phyloP scores from a whole-genome alignment of 2,888 invertebrate species.

The Phymatocera aterrima region DNA sequence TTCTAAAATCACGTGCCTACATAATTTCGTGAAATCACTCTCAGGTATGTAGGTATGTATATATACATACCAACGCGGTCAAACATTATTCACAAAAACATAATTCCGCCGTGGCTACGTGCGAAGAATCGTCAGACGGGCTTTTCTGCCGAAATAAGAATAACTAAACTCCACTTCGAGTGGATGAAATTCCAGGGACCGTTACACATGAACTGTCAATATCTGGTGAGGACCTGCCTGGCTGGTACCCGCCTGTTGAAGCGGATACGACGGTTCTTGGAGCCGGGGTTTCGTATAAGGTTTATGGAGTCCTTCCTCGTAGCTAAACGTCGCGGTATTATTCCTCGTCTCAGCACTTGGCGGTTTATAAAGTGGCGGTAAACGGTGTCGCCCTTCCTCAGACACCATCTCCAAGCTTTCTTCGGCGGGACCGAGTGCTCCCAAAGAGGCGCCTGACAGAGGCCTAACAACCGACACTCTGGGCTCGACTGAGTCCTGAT shows the following conservation, averaged over 20 bases:
- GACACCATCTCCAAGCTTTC: constrained; percentile 82
- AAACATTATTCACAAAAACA: background rate
- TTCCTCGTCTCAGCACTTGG: constrained; percentile 91
- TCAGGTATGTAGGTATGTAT: no score
- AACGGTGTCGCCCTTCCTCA: constrained; percentile 76
- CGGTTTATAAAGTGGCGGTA: constrained; percentile 84
- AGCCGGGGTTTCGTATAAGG: constrained; percentile 71
- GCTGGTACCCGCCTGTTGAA: constrained; percentile 70
- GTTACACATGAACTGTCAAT: constrained; percentile 71
- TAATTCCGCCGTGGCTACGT: background rate
- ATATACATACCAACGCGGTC: no score
- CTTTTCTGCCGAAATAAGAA: background rate
- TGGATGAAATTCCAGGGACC: background rate
- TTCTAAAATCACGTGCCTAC: constrained; percentile 10
- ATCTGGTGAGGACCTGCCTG: constrained; percentile 69
- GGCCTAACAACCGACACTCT: constrained; percentile 76
- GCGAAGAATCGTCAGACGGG: background rate
- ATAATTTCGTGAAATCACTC: background rate
- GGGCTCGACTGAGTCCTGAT: constrained; percentile 77
- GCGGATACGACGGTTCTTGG: constrained; percentile 68
- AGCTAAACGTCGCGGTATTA: constrained; percentile 82
- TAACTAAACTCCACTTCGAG: constrained; percentile 15
- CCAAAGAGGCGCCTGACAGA: constrained; percentile 73
- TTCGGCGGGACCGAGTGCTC: constrained; percentile 75
- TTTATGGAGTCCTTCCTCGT: constrained; percentile 71